Evolutionary conservation across 2,113 vertebrate species (phyloP).

Genomic region (Neolamprologus brichardi): DNA sequence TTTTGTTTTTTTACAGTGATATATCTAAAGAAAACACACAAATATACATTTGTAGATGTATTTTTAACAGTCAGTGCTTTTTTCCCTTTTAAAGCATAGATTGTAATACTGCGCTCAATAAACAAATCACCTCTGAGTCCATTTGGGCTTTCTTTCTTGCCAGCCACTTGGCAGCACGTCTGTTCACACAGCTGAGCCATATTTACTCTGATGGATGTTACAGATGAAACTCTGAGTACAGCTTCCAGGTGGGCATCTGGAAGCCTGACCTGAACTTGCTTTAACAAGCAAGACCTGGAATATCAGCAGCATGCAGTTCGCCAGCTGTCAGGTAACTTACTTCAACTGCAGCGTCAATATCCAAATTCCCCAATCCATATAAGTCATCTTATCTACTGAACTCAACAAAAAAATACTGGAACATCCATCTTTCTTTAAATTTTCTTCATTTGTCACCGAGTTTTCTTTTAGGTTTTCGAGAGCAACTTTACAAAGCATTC

Average conservation of each 20-base stretch:
- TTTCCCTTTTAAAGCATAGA: not conserved
- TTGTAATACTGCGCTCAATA: not conserved
- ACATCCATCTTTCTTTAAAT: not conserved
- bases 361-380: not conserved
- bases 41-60: not conserved
- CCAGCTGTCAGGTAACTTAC: not conserved
- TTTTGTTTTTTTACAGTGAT: too few species aligned
- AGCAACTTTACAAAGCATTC: not conserved
- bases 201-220: not conserved
- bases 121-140: not conserved
- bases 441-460: not conserved
- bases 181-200: not conserved
- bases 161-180: not conserved
- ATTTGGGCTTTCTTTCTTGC: not conserved
- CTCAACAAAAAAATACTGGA: not conserved
- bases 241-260: not conserved
- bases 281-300: not conserved
- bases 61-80: not conserved
- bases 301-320: not conserved
- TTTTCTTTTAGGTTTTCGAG: not conserved
- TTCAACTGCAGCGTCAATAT: not conserved
- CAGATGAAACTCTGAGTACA: not conserved
- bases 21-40: not conserved
- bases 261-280: not conserved
- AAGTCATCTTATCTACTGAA: not conserved